phyloP scores from a whole-genome alignment of 2,113 vertebrate genomes.

The Girardinichthys multiradiatus region DNA sequence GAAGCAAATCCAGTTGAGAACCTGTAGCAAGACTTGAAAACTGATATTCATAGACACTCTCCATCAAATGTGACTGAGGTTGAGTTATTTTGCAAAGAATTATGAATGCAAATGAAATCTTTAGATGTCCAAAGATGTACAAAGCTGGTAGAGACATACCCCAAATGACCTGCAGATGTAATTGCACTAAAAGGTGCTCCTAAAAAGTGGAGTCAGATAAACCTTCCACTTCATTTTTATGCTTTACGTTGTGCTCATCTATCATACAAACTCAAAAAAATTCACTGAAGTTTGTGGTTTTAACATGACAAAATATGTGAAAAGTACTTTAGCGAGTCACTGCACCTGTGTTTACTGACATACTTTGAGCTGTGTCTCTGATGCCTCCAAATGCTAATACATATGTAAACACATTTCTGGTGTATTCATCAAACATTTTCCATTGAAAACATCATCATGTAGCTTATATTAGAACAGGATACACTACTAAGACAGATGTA shows the following conservation, averaged over 20 bases:
- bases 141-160: no score
- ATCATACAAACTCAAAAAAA: no score
- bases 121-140: no score
- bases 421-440: neutral
- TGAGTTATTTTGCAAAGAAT: neutral
- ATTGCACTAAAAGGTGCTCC: no score
- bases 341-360: neutral
- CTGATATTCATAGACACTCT: neutral
- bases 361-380: no score
- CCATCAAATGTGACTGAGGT: neutral
- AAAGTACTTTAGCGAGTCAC: neutral
- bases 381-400: neutral
- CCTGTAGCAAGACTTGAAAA: neutral
- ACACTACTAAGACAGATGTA: neutral
- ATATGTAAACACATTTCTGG: neutral
- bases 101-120: neutral
- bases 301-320: no score
- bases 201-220: no score
- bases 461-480: constrained; percentile 2
- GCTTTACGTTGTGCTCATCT: no score
- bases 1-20: no score
- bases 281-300: no score
- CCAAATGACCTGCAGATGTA: no score
- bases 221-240: no score
- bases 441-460: neutral